Percentiles rank a stretch among this genome's conserved stretches.
Conservation (phyloP, 2,888 invertebrate species). For the Platycheirus rosarum region DNA sequence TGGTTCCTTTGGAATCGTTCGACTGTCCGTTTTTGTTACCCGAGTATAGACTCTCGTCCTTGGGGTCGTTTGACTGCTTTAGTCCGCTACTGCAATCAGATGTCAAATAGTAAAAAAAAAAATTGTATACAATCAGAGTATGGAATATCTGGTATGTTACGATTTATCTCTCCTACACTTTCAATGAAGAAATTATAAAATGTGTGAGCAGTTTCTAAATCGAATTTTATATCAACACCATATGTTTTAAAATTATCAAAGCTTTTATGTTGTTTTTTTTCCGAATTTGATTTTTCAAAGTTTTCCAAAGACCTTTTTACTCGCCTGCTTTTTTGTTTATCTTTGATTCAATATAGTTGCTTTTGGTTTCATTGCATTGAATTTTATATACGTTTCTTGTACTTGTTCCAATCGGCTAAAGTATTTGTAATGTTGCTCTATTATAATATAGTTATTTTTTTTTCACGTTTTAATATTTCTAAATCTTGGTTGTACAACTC, state of each 20-base stretch:
- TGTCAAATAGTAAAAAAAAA: too few species aligned
- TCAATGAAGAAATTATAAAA: too few species aligned
- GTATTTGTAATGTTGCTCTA: background rate
- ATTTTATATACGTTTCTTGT: background rate
- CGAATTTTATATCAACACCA: background rate
- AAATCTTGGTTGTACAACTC: background rate
- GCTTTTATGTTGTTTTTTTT: background rate
- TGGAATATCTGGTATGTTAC: too few species aligned
- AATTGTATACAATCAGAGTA: too few species aligned
- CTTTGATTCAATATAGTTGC: background rate
- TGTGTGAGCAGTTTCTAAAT: background rate
- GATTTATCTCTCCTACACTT: too few species aligned
- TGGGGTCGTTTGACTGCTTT: too few species aligned
- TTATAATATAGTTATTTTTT: background rate
- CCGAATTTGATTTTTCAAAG: background rate
- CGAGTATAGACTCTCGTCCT: too few species aligned
- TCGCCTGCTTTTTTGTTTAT: too few species aligned
- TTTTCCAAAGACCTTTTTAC: slow-evolving; percentile 3
- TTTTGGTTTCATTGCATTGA: background rate
- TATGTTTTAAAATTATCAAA: background rate
- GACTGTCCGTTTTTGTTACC: too few species aligned
- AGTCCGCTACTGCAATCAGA: too few species aligned
- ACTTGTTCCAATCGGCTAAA: background rate
- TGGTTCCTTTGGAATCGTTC: too few species aligned
- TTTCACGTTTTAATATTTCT: background rate